Percentiles rank a stretch among this genome's conserved stretches.
Evolutionary conservation across 2,797 vertebrate genomes (phyloP).

Genomic region (Artibeus jamaicensis): DNA sequence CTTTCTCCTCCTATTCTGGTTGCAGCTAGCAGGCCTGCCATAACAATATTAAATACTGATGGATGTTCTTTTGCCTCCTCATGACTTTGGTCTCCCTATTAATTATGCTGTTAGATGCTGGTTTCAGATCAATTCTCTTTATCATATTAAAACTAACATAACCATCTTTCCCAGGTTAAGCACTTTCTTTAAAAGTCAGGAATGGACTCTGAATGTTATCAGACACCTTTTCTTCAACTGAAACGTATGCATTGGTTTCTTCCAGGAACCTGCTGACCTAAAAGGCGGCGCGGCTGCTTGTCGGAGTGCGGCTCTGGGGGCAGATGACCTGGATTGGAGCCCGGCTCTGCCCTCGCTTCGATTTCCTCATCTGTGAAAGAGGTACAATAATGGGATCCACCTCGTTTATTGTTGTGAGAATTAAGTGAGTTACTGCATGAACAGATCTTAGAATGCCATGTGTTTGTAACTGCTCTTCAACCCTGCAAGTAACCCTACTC

Average conservation of each 20-base stretch:
- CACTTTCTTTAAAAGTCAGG: constrained; percentile 1
- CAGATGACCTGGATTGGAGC: not conserved
- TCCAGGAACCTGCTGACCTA: not conserved
- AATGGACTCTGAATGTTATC: not conserved
- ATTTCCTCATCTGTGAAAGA: not conserved
- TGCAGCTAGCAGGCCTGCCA: not conserved
- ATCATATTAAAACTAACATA: not conserved
- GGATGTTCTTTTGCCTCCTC: not conserved
- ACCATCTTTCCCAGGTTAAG: not conserved
- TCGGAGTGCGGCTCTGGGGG: not conserved
- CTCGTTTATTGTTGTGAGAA: not conserved
- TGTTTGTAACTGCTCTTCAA: not conserved
- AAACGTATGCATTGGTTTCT: not conserved
- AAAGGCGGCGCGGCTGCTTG: not conserved
- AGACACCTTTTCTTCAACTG: not conserved
- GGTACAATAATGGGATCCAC: not conserved
- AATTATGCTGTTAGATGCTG: not conserved
- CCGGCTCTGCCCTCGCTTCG: not conserved
- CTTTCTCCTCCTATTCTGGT: not conserved
- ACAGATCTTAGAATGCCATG: not conserved
- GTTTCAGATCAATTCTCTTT: not conserved
- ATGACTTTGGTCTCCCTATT: not conserved
- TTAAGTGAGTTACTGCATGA: not conserved
- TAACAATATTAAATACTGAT: not conserved
- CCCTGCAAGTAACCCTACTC: not conserved